Evolutionary conservation across 2,888 invertebrate genomes (phyloP), one percentile per base, ranked within the genome.

Genomic region (Stenoptilia bipunctidactyla): DNA sequence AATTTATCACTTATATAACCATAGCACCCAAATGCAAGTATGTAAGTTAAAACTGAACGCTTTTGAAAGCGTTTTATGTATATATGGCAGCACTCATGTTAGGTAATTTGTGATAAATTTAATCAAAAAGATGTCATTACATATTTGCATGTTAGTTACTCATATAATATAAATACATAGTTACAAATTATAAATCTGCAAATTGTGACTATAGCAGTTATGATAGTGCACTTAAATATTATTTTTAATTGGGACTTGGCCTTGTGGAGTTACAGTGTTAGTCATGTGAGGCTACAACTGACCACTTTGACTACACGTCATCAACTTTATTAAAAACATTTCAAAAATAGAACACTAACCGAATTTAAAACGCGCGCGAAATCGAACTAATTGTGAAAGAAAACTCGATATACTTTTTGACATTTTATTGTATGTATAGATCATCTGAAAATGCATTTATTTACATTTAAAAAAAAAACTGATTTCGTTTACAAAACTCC

Each of bases 121-220:
- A 64, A 67, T 63, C 20, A 65, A 27, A 45, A 58, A 55, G 60
- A 69, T 72, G 67, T 68, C 71, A 67, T 82, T 83, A 83, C 83
- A 83, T 83, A 83, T 79, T 83, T 83, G 83, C 83, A 83, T 76
- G 83, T 83, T 83, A 83, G 83, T 83, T 76, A 83, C 83, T 82
- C 73, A 80, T 76, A 80, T 80, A 80, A 80, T 73, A 83, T 83
- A 83, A 76, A 83, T 82, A 83, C 56, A 82, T 83, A 83, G 66
- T 77, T 77, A 82, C 80, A 76, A 64, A 79, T 30, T 30, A 30
- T 79, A 80, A 20, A 64, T 79, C 77, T 74, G 75, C 73, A 75
- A 69, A 68, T 65, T 65, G 68, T 79, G 82, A 77, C 77, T 63
- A 64, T 74, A 79, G 80, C 77, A 13, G 80, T 80, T 80, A 82